These are phyloP conservation scores for Sceloporus undulatus DNA, from an alignment of 2,113 vertebrate species.

Conservation along the genomic window DNA sequence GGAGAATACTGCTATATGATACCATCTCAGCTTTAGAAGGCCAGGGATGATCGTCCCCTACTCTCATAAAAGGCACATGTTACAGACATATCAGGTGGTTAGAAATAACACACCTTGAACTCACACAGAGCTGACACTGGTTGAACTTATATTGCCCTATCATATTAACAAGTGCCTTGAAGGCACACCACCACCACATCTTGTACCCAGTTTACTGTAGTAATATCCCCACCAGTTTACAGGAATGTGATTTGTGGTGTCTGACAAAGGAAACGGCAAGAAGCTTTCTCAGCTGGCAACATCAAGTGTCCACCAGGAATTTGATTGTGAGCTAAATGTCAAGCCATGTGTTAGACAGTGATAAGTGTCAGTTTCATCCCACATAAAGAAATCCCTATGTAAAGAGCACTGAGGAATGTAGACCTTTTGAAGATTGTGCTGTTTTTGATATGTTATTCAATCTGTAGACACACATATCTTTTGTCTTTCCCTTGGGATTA, in stretches of 20 bases:
- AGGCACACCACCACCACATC: too few species aligned
- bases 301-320: accelerated
- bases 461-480: conserved; percentile 23
- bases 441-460: conserved; percentile 24
- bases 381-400: background rate
- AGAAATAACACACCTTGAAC: accelerated
- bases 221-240: background rate
- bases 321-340: conserved; percentile 39
- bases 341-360: conserved; percentile 62
- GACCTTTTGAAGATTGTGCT: background rate
- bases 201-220: background rate
- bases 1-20: background rate
- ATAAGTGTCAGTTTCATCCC: conserved; percentile 39
- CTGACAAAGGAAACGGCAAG: background rate
- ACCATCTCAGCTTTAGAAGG: background rate
- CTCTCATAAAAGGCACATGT: accelerated
- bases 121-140: background rate
- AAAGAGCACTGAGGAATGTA: conserved; percentile 47
- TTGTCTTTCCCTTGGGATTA: background rate
- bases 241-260: background rate
- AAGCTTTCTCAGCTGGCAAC: accelerated
- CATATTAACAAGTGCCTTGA: too few species aligned
- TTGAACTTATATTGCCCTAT: accelerated
- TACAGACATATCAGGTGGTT: background rate
- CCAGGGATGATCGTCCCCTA: background rate